phyloP scores from a whole-genome alignment of 64 coral and sea anemone genomes.

The Stichodactyla mertensii region DNA sequence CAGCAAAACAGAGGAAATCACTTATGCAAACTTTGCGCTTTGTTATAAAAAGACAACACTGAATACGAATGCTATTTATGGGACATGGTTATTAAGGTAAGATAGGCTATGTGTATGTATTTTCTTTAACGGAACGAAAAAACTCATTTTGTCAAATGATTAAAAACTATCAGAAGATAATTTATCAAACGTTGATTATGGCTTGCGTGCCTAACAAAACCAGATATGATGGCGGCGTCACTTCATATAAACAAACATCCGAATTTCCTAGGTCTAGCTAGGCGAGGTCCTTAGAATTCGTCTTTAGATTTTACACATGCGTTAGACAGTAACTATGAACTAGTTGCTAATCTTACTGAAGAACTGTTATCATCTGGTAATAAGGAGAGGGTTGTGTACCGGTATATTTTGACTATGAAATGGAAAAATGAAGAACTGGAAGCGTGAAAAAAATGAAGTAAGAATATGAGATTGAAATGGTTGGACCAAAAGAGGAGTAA shows the following conservation, averaged over 20 bases:
- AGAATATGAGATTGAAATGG: background rate
- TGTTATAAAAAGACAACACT: conserved; percentile 2
- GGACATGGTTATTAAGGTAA: background rate
- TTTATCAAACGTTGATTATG: background rate
- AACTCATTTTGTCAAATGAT: conserved; percentile 2
- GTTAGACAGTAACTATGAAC: too few species aligned
- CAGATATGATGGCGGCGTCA: background rate
- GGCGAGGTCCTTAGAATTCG: too few species aligned
- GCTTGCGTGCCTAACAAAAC: background rate
- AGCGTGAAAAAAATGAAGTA: background rate
- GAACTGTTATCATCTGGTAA: background rate
- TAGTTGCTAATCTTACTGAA: too few species aligned
- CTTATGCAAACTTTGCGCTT: conserved; percentile 8
- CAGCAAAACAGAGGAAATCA: conserved; percentile 8
- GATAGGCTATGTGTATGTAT: background rate
- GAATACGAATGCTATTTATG: background rate
- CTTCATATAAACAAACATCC: background rate
- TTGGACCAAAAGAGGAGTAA: background rate
- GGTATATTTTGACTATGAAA: background rate
- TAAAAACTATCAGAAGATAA: background rate
- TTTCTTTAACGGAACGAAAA: conserved; percentile 10
- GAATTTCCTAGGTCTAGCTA: background rate
- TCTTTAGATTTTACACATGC: too few species aligned
- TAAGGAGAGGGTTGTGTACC: background rate
- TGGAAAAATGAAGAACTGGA: background rate